Conservation (phyloP, 2,888 invertebrate species). For the Himalopsyche anomala region DNA sequence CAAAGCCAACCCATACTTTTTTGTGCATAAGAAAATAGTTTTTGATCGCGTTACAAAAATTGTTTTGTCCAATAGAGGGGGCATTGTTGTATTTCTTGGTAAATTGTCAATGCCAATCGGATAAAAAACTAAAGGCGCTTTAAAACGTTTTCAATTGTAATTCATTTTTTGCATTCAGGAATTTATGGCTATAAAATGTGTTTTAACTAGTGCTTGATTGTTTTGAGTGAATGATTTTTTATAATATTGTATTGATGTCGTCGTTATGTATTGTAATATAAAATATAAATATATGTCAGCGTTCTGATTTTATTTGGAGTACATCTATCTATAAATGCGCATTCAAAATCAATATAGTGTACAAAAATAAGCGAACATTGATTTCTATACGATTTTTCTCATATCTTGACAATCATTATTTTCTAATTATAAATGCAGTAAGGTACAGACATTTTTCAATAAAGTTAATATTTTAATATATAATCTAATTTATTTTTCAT, state of each 20-base stretch:
- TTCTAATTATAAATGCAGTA: slow-evolving; percentile 51
- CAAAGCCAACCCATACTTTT: neutral
- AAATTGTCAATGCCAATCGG: too few relatives aligned
- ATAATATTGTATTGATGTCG: too few relatives aligned
- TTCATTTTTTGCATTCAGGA: too few relatives aligned
- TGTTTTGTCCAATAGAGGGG: too few relatives aligned
- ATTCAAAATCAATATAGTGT: slow-evolving; percentile 56
- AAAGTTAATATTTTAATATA: neutral
- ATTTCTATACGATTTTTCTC: slow-evolving; percentile 33
- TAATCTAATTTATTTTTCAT: too few relatives aligned
- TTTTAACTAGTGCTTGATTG: too few relatives aligned
- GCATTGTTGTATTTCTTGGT: too few relatives aligned
- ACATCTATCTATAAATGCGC: slow-evolving; percentile 51
- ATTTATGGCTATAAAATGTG: too few relatives aligned
- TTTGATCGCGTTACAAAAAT: too few relatives aligned
- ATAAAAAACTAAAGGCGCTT: too few relatives aligned
- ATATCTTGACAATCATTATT: slow-evolving; percentile 40
- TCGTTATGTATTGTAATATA: neutral
- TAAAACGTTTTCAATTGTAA: too few relatives aligned
- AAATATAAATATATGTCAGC: slow-evolving; percentile 17
- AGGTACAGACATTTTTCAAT: slow-evolving; percentile 47
- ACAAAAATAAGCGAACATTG: slow-evolving; percentile 58
- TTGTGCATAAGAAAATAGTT: slow-evolving; percentile 31
- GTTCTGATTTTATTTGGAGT: slow-evolving; percentile 7
- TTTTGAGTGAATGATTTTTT: too few relatives aligned